Base-by-base conservation (phyloP, 2,113 vertebrate genomes). In the Excalfactoria chinensis region DNA sequence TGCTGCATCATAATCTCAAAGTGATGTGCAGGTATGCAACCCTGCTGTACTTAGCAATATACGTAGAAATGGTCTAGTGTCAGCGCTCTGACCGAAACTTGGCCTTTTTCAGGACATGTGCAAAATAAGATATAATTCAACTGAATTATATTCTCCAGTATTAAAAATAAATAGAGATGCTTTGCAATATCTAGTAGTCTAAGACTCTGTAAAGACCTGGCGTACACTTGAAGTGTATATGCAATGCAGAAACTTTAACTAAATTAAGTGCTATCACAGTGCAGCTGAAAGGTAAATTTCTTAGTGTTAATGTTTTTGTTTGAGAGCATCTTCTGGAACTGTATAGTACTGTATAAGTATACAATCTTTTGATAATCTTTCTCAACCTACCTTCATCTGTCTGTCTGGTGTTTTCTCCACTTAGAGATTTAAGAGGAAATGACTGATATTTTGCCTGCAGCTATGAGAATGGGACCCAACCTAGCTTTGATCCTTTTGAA, bases 401-500 rank as follows among this genome's bases (percentile, higher is more conserved):
- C 37, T 73, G 15, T 74, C 51, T 84, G 37, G 49, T 9, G 2
- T 60, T 92, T 87, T 82, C 22, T 64, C 21, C 84, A 2, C 62
- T 67, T 56, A 30, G 48, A 87, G 23, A 4, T 76, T 76, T 91
- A 60, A 69, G 53, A 68, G 2, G 4, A 5, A 72, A 68, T 43
- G 20, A 44, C n/a, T 70, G 21, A 22, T 66, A 81, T 44, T 88
- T 90, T 70, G 49, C 28, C 17, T 76, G 13, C 30, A 88, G 14
- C 34, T 64, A 2, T 20, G 59, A 2, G 21, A 81, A 12, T 32
- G 37, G 10, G 21, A 41, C 9, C 13, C 59, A 84, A 53, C 19
- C 9, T 79, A 46, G 7, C 46, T 79, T 87, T 85, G 58, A 55
- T 84, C 62, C 87, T 86, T 91, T 62, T 55, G 81, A 88, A 93